Evolutionary conservation across 2,113 vertebrate species (phyloP).

Genomic region (Brachyhypopomus occidentalis): DNA sequence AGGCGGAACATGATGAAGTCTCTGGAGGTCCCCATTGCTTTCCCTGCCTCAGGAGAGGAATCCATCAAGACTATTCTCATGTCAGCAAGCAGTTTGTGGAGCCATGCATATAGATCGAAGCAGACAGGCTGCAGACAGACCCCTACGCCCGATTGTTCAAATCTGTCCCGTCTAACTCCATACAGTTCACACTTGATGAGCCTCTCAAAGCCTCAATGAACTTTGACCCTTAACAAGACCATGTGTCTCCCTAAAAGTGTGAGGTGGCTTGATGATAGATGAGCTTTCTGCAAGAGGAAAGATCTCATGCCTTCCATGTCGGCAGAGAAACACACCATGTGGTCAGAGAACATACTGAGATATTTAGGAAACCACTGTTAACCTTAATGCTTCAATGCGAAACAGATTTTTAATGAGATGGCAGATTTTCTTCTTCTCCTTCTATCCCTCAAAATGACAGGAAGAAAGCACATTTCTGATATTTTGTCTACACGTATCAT

Average conservation of each 20-base stretch:
- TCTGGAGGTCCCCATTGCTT: not conserved
- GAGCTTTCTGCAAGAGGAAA: not conserved
- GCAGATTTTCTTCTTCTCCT: not conserved
- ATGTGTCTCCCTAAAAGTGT: not conserved
- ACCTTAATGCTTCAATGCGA: slow-evolving; percentile 34
- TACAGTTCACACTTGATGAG: not conserved
- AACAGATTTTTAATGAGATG: slow-evolving; percentile 22
- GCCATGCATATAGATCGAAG: not conserved
- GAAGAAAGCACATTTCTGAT: not conserved
- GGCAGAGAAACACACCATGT: slow-evolving; percentile 19
- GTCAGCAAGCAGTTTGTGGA: slow-evolving; percentile 19
- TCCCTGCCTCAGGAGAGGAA: not conserved
- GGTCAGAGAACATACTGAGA: slow-evolving; percentile 12
- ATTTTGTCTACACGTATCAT: slow-evolving; percentile 23
- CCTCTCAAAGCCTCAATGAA: not conserved
- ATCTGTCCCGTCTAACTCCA: not conserved
- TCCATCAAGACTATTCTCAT: not conserved
- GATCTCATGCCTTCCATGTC: not conserved
- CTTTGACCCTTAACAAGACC: not conserved
- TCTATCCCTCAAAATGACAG: not conserved
- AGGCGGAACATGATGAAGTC: not conserved
- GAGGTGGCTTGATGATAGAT: slow-evolving; percentile 19
- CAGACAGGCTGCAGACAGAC: slow-evolving; percentile 6
- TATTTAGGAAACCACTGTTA: slow-evolving; percentile 27
- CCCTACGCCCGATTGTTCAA: not conserved